Evolutionary conservation across 2,113 vertebrate genomes (phyloP).

Genomic region (Nannobrachium achirus): DNA sequence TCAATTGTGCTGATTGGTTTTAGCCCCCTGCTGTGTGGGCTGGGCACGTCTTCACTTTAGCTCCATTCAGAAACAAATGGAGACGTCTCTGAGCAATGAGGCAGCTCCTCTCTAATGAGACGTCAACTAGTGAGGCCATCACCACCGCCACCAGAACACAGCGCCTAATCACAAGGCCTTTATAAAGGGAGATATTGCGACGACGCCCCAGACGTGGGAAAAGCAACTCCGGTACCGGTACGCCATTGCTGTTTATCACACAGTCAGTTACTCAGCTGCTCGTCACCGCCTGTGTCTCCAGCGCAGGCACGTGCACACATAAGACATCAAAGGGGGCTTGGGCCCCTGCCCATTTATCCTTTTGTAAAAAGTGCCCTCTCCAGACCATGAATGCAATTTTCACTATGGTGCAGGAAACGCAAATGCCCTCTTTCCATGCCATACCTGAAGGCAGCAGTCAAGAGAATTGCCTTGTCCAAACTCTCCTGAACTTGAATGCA

Average conservation of each 20-base stretch:
- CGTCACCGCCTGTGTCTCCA: constrained; percentile 57
- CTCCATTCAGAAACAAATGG: constrained; percentile 39
- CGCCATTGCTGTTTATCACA: constrained; percentile 71
- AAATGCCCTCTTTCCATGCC: too few relatives aligned
- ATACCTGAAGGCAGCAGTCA: too few relatives aligned
- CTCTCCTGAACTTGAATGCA: too few relatives aligned
- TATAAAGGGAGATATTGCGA: constrained; percentile 48
- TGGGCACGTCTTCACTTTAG: constrained; percentile 34
- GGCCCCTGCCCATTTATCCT: too few relatives aligned
- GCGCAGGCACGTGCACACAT: too few relatives aligned
- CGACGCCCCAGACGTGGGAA: constrained; percentile 57
- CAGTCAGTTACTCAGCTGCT: constrained; percentile 63
- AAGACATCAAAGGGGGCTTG: too few relatives aligned
- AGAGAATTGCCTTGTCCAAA: too few relatives aligned
- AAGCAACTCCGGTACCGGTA: constrained; percentile 32
- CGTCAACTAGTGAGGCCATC: neutral
- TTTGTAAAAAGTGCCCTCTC: too few relatives aligned
- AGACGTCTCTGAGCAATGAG: constrained; percentile 37
- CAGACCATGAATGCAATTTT: too few relatives aligned
- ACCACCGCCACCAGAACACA: constrained; percentile 52
- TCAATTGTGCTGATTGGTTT: constrained; percentile 73
- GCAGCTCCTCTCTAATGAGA: constrained; percentile 40
- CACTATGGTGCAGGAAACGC: too few relatives aligned
- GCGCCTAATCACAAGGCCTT: constrained; percentile 52
- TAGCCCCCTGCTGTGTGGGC: constrained; percentile 47